A percentile compares a stretch with the other conserved stretches of the same genome.
Evolutionary conservation across 2,797 vertebrate genomes (phyloP).

Genomic region (Oophaga sylvatica): DNA sequence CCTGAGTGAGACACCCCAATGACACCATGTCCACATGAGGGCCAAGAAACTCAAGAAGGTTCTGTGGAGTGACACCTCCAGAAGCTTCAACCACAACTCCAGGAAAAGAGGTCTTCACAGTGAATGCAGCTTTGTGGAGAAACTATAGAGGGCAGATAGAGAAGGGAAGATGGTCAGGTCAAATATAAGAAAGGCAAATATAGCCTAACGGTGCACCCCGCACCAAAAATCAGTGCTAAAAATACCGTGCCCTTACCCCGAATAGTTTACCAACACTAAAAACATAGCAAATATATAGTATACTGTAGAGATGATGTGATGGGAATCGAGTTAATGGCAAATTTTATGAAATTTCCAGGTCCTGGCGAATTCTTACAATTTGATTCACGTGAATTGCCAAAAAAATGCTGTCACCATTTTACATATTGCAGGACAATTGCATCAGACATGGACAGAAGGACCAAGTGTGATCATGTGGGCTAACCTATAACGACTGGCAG

Average conservation of each 20-base stretch:
- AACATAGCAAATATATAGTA: neutral
- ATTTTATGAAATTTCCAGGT: too few species aligned
- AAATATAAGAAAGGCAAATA: too few species aligned
- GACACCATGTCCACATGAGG: constrained; percentile 80
- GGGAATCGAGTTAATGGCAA: too few species aligned
- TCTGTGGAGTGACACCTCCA: constrained; percentile 77
- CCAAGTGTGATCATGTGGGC: too few species aligned
- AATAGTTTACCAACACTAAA: neutral
- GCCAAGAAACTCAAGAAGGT: constrained; percentile 74
- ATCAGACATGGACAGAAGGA: too few species aligned
- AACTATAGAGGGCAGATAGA: constrained; percentile 67
- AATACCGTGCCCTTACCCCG: neutral
- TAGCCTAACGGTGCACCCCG: neutral
- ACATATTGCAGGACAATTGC: too few species aligned
- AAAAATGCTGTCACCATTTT: too few species aligned
- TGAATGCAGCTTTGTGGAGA: constrained; percentile 72
- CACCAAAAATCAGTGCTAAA: too few species aligned
- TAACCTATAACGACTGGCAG: too few species aligned
- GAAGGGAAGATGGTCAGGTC: neutral
- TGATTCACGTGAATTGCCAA: too few species aligned
- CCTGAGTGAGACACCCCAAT: constrained; percentile 84
- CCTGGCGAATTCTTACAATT: too few species aligned
- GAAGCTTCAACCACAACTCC: constrained; percentile 79
- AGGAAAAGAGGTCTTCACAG: constrained; percentile 76
- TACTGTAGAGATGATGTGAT: too few species aligned